A percentile compares a stretch with the other conserved stretches of the same genome.
Evolutionary conservation across 2,113 vertebrate genomes (phyloP).

Genomic region (Bathybates hornii): DNA sequence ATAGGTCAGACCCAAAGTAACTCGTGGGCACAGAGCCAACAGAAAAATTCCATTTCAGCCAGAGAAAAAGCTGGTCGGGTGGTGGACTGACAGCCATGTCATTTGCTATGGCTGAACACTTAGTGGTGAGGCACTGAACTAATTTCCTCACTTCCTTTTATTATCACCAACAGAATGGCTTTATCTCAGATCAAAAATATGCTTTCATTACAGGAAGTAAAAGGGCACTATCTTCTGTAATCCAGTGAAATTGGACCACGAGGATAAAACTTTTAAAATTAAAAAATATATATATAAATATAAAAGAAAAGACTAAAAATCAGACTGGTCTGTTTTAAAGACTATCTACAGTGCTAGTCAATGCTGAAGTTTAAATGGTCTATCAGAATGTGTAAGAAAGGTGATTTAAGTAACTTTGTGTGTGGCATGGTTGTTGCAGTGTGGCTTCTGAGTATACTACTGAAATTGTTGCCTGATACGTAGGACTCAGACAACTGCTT

Average conservation of each 20-base stretch:
- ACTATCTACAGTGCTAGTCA: not conserved
- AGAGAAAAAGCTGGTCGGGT: not conserved
- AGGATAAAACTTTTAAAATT: not conserved
- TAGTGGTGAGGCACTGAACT: not conserved
- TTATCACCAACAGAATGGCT: not conserved
- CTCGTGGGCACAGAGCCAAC: conserved; percentile 12
- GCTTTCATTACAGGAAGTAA: not conserved
- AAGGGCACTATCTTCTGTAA: not conserved
- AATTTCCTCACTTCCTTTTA: not conserved
- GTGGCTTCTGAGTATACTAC: not conserved
- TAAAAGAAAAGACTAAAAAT: not conserved
- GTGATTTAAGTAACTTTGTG: not conserved
- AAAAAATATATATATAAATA: not conserved
- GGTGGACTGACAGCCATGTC: not conserved
- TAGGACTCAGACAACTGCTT: not conserved
- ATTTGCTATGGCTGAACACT: not conserved
- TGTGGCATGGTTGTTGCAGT: not conserved
- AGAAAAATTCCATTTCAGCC: not conserved
- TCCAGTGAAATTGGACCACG: not conserved
- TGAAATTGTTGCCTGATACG: not conserved
- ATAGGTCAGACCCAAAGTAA: conserved; percentile 19
- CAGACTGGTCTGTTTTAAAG: not conserved
- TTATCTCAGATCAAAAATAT: not conserved
- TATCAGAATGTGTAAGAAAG: not conserved
- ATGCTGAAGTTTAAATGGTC: not conserved